Evolutionary conservation across 2,888 invertebrate genomes (phyloP), one percentile per base, ranked within the genome.

Genomic region (Branchellion lobata): DNA sequence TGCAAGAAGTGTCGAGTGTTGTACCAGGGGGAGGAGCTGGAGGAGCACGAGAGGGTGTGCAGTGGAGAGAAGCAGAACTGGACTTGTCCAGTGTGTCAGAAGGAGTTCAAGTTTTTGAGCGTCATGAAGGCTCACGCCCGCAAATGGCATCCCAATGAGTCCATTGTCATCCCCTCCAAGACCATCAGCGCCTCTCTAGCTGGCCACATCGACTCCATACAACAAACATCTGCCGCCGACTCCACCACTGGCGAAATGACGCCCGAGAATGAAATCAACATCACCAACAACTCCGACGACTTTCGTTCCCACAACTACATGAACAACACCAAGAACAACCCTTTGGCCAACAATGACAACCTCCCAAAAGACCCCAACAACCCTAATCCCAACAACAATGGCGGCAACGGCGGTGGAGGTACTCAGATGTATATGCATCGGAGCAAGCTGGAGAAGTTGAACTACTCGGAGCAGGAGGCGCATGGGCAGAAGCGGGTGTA

Each of bases 71-170:
- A 84, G 79, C 78, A 68, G 61, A 84, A 84, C 29, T 86, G 85
- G 81, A 84, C 83, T 80, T 87, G 87, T 82, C 83, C 83, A 29
- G 84, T 84, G 81, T 87, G 86, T 82, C 83, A 84, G 75, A 86
- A 86, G 80, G 85, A 85, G 80, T 87, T 86, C 83, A 85, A 85
- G 79, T 86, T 86, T 81, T 85, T 86, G 81, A 86, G 86, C 71
- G 85, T 85, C 69, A 81, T 86, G 65, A 84, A 84, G 82, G 82
- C 83, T 78, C 86, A 86, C 53, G 78, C 75, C 5, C 80, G 79
- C 27, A 79, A 79, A 3, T 79, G 79, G 76, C 81, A 80, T 40
- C 80, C 80, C 29, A 69, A 69, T 14, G 77, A 65, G 29, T 36
- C 79, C 0, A 65, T 31, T 34, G 27, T 53, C 34, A 40, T 77